A percentile compares a stretch with the other conserved stretches of the same genome.
Evolutionary conservation across 2,888 invertebrate genomes (phyloP).

Genomic region (Caenorhabditis drosophilae): DNA sequence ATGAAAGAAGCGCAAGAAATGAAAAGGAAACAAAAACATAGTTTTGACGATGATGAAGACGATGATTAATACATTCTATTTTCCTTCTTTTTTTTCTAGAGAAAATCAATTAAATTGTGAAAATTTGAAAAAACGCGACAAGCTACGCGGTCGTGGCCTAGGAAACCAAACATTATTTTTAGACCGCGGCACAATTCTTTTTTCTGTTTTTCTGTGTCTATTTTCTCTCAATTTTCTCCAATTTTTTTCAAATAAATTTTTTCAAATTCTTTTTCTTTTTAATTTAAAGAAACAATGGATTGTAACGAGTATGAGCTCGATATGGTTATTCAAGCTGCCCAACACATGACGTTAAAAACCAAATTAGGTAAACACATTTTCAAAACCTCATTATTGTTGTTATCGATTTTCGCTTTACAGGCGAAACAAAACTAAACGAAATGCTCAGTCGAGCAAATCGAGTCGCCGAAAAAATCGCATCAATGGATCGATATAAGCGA

Average conservation of each 20-base stretch:
- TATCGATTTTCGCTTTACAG: constrained; percentile 11
- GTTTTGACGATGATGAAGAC: constrained; percentile 14
- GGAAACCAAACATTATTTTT: neutral
- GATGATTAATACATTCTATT: no score
- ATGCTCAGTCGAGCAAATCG: constrained; percentile 33
- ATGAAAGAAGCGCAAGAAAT: constrained; percentile 32
- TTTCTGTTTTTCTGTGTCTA: neutral
- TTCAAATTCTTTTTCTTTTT: no score
- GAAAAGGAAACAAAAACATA: constrained; percentile 29
- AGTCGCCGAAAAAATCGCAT: constrained; percentile 14
- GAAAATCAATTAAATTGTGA: no score
- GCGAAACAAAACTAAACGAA: constrained; percentile 25
- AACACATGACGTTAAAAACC: neutral
- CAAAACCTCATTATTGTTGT: neutral
- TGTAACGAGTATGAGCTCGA: neutral
- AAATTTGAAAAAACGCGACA: no score
- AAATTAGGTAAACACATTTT: neutral
- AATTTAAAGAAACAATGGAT: no score
- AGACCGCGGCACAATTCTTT: neutral
- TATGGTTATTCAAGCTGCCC: neutral
- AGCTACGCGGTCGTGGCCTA: neutral
- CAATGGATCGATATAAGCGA: constrained; percentile 28
- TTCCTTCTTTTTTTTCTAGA: no score
- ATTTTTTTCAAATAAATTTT: neutral
- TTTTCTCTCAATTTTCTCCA: neutral